Percentiles rank a stretch among this genome's conserved stretches.
Evolutionary conservation across 1,140 invertebrate genomes (phyloP).

Genomic region (Apocrypta bakeri): DNA sequence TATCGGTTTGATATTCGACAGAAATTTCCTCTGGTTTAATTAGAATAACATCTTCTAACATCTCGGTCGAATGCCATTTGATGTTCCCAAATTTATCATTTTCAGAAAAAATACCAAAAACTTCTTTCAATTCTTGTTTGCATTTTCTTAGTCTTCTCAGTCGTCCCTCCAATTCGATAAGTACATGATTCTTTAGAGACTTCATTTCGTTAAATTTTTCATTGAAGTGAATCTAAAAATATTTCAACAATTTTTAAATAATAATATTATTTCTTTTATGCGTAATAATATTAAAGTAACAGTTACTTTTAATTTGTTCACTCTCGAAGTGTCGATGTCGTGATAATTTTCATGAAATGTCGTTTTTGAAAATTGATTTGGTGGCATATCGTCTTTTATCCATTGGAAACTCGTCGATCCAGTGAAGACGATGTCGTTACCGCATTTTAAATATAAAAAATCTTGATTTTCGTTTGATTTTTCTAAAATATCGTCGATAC

Average conservation of each 20-base stretch:
- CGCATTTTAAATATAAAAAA: background rate
- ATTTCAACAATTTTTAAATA: background rate
- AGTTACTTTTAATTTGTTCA: constrained; percentile 56
- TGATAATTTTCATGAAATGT: background rate
- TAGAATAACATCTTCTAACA: constrained; percentile 54
- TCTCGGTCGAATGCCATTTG: constrained; percentile 57
- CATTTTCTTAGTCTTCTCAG: constrained; percentile 59
- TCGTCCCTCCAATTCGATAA: constrained; percentile 54
- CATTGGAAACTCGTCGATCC: constrained; percentile 68
- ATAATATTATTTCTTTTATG: constrained; percentile 16
- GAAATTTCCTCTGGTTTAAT: constrained; percentile 69
- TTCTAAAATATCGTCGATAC: background rate
- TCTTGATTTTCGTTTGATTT: background rate
- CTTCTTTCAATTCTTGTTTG: constrained; percentile 57
- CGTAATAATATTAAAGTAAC: constrained; percentile 30
- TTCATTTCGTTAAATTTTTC: constrained; percentile 71
- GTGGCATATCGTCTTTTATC: constrained; percentile 59
- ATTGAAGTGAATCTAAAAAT: constrained; percentile 71
- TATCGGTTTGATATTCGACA: constrained; percentile 55
- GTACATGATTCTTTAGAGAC: constrained; percentile 54
- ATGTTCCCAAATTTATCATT: constrained; percentile 50
- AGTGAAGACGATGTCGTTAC: constrained; percentile 53
- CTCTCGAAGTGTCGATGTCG: constrained; percentile 28
- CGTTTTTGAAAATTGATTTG: constrained; percentile 48
- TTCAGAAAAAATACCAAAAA: constrained; percentile 52